Percentiles rank a stretch among this genome's conserved stretches.
These are phyloP conservation scores for Thermophis baileyi DNA, from an alignment of 2,113 vertebrate species.

Conservation along the genomic window DNA sequence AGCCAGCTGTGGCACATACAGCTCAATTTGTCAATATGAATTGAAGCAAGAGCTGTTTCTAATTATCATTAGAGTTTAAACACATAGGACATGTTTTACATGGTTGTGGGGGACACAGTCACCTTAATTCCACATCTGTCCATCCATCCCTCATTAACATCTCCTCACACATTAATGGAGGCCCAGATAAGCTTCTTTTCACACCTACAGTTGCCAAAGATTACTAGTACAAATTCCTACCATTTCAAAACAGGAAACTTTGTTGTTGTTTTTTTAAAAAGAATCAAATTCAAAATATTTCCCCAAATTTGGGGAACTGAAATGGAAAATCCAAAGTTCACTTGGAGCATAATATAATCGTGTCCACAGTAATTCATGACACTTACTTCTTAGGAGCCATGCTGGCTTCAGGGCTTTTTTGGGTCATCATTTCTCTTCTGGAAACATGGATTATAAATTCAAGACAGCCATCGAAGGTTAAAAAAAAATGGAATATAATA, in stretches of 20 bases:
- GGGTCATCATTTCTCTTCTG: constrained; percentile 70
- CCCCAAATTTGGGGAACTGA: not conserved
- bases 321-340: not conserved
- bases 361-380: not conserved
- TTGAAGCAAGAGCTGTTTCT: not conserved
- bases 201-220: not conserved
- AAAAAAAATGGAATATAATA: constrained; percentile 37
- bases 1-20: not conserved
- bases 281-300: not conserved
- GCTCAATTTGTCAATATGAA: not conserved
- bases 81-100: not conserved
- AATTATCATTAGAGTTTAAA: not conserved
- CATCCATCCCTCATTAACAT: not conserved
- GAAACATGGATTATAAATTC: constrained; percentile 50
- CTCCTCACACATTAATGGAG: not conserved
- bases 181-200: not conserved
- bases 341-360: not conserved
- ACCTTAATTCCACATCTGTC: not conserved
- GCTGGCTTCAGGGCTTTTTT: constrained; percentile 77
- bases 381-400: constrained; percentile 14
- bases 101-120: not conserved
- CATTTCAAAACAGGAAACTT: not conserved
- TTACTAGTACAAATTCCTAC: not conserved
- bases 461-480: constrained; percentile 72
- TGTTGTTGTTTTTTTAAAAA: not conserved